Percentiles rank a stretch among this genome's conserved stretches.
These are phyloP conservation scores for Nymphalis c-album DNA, from an alignment of 2,888 invertebrate genomes.

Conservation along the genomic window DNA sequence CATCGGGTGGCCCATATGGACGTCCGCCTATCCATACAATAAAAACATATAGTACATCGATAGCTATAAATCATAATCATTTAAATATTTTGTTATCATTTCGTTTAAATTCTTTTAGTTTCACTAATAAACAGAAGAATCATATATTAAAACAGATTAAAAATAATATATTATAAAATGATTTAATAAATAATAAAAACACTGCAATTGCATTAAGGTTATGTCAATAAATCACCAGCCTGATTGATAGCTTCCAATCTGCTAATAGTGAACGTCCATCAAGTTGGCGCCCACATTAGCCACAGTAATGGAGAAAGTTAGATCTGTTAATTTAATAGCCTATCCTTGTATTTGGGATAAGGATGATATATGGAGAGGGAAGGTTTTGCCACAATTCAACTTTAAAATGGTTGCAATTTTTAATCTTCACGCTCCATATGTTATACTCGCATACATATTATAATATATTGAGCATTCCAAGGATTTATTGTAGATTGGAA, in stretches of 20 bases:
- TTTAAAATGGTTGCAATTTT: background rate
- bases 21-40: too few relatives aligned
- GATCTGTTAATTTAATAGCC: slow-evolving; percentile 28
- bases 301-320: slow-evolving; percentile 29
- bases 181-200: slow-evolving; percentile 25
- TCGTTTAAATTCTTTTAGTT: too few relatives aligned
- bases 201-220: slow-evolving; percentile 35
- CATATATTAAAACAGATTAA: too few relatives aligned
- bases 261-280: slow-evolving; percentile 46
- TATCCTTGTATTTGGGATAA: slow-evolving; percentile 20
- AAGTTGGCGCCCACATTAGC: slow-evolving; percentile 30
- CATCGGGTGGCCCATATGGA: too few relatives aligned
- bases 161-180: slow-evolving; percentile 1
- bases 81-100: too few relatives aligned
- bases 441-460: background rate
- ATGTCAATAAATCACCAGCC: slow-evolving; percentile 38
- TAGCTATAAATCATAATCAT: too few relatives aligned
- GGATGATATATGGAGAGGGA: slow-evolving; percentile 18
- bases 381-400: background rate
- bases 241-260: slow-evolving; percentile 46
- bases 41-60: too few relatives aligned
- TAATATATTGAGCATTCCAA: background rate
- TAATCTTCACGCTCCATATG: background rate
- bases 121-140: too few relatives aligned
- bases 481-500: background rate